Evolutionary conservation across 2,888 invertebrate genomes (phyloP), one percentile per base, ranked within the genome.

Genomic region (Melinopterus prodromus): DNA sequence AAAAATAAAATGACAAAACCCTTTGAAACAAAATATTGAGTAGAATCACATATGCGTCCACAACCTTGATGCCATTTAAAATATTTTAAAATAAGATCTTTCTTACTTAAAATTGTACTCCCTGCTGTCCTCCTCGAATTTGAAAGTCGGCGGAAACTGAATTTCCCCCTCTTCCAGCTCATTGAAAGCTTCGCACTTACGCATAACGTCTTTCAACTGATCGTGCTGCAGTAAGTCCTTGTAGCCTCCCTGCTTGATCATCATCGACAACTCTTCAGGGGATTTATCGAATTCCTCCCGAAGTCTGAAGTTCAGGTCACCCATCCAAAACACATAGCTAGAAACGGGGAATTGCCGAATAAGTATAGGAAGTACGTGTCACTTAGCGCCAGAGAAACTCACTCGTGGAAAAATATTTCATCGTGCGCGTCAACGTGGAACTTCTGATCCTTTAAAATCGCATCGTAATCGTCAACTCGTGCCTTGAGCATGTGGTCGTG

Each of bases 401-500:
- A 98, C 95, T 98, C 98, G 87, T 98, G 98, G 88, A 94, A 97
- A 83, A 97, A 92, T 84, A 99, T 97, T 86, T 95, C 95, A 7
- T 93, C 92, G 36, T 96, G 96, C 86, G 95, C 95, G 70, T 91
- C 90, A 15, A 94, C 93, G 85, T 94, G 94, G 87, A 97, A 98
- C 79, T 92, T 91, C 88, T 98, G 98, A 84, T 94, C 93, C 84
- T 95, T 94, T 71, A 98, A 90, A 82, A 98, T 97, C 36, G 93
- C 93, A 86, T 96, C 95, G 88, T 97, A 98, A 88, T 98, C 98
- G 85, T 93, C 93, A 79, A 98, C 93, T 80, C 98, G 92, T 84
- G 97, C 96, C n/a, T 94, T 92, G 77, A 97, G 90, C 83, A 95
- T 92, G 84, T 96, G 93, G 87, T 97, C 96, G 87, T 98, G 98